Evolutionary conservation across 1,140 invertebrate species (phyloP).

Genomic region (Venustaconcha ellipsiformis): DNA sequence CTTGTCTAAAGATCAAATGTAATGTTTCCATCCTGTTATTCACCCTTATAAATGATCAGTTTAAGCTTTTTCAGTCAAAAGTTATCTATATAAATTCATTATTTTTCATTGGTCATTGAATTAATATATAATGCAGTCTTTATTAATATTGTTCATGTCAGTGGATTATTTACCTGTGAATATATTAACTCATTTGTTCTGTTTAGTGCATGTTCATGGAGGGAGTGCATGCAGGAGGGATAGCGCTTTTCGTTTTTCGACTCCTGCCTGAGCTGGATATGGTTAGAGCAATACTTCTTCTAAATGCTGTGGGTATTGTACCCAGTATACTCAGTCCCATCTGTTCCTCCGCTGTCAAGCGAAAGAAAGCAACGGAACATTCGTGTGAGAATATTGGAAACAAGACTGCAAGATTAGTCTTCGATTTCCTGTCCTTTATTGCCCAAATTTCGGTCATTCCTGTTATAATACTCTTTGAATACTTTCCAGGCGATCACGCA

Average conservation of each 20-base stretch:
- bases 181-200: neutral
- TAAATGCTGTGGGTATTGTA: slow-evolving; percentile 7
- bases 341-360: slow-evolving; percentile 12
- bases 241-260: slow-evolving; percentile 8
- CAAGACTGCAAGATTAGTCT: neutral
- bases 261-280: slow-evolving; percentile 20
- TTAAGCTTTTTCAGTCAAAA: too few species aligned
- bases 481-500: slow-evolving; percentile 10
- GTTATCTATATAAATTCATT: too few species aligned
- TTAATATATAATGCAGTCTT: too few species aligned
- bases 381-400: too few species aligned
- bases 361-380: neutral
- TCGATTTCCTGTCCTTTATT: slow-evolving; percentile 1
- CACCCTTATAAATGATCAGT: too few species aligned
- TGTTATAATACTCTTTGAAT: slow-evolving; percentile 8
- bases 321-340: slow-evolving; percentile 9
- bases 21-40: too few species aligned
- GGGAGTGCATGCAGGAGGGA: slow-evolving; percentile 14
- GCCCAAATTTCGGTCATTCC: slow-evolving; percentile 17
- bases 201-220: slow-evolving; percentile 24
- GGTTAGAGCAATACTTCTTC: slow-evolving; percentile 6
- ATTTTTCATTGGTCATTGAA: too few species aligned
- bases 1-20: too few species aligned
- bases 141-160: too few species aligned
- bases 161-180: too few species aligned